Evolutionary conservation across 2,113 vertebrate species (phyloP), one percentile per base, ranked within the genome.

Genomic region (Ameiurus melas): DNA sequence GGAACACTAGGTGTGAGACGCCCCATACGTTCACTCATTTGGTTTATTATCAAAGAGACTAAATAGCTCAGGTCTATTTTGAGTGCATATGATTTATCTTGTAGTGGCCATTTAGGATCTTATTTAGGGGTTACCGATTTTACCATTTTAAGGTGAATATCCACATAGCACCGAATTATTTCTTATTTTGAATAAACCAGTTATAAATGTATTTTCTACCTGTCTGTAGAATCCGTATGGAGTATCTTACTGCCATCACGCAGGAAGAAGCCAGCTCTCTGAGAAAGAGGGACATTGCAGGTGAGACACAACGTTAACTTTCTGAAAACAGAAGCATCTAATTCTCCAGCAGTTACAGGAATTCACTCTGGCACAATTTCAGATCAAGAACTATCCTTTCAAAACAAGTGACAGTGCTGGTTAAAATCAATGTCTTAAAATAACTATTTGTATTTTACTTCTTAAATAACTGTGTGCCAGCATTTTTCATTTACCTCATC

Each of bases 221-320:
- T n/a, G 73, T 83, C 4, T 81, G 70, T 92, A 99, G 98, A 86
- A 97, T 99, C 87, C 96, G 96, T 85, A 95, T 98, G 97, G 98
- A 99, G 1, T 97, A 97, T 62, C 93, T 99, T 92, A 97, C 98
- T 90, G 94, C 97, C 55, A 97, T 99, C 92, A 99, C 98, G 0
- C 98, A 99, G 91, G 97, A 99, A 88, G 98, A 99, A 92, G 92
- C 97, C 0, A 96, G 95, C 89, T 97, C 95, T 53, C 94, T 99
- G 27, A 96, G 96, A 86, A 96, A 94, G 83, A 95, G 92, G n/a
- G 98, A 99, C 8, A 96, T 99, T 58, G 98, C 98, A 78, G 94
- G 98, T 99, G 85, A 95, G 80, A 55, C 83, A 83, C n/a, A 22
- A 0, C 66, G 30, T 85, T 47, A 36, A 73, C 36, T 16, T 70